These are phyloP conservation scores for Mycogona germanica DNA, from an alignment of 2,888 invertebrate genomes.

Conservation along the genomic window DNA sequence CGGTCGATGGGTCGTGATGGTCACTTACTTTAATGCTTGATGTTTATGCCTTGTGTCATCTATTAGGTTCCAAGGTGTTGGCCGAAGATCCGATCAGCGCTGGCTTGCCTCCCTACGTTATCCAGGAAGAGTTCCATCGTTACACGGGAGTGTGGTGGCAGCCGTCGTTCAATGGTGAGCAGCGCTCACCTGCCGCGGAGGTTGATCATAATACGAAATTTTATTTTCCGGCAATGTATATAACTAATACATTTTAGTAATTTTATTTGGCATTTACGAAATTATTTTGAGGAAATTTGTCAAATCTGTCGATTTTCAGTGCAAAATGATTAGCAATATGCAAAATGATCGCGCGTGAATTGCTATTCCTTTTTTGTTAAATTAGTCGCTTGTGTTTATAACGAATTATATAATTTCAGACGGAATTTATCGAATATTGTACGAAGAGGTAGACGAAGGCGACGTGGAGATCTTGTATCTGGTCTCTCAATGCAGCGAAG, in stretches of 20 bases:
- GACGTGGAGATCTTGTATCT: constrained; percentile 85
- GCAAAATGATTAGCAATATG: not conserved
- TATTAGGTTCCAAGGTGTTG: constrained; percentile 42
- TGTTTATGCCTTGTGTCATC: constrained; percentile 24
- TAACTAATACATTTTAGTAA: not conserved
- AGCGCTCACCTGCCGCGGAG: no score
- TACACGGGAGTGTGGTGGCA: constrained; percentile 99
- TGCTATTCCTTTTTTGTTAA: constrained; percentile 2
- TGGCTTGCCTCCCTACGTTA: constrained; percentile 95
- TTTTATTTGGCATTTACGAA: not conserved
- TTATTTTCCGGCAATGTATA: not conserved
- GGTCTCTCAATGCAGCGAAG: constrained; percentile 64
- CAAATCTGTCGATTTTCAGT: not conserved
- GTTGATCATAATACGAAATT: no score
- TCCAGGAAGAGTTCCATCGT: constrained; percentile 94
- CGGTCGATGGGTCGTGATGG: not conserved
- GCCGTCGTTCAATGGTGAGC: constrained; percentile 51
- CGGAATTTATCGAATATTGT: constrained; percentile 37
- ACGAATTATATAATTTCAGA: no score
- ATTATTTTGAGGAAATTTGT: not conserved
- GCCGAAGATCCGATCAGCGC: constrained; percentile 76
- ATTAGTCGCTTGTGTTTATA: not conserved
- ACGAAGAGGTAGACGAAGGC: constrained; percentile 47
- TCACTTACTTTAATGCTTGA: not conserved
- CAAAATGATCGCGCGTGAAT: no score